These are phyloP conservation scores for Drosophila eugracilis DNA, from an alignment of 1,140 invertebrate genomes.

Conservation along the genomic window DNA sequence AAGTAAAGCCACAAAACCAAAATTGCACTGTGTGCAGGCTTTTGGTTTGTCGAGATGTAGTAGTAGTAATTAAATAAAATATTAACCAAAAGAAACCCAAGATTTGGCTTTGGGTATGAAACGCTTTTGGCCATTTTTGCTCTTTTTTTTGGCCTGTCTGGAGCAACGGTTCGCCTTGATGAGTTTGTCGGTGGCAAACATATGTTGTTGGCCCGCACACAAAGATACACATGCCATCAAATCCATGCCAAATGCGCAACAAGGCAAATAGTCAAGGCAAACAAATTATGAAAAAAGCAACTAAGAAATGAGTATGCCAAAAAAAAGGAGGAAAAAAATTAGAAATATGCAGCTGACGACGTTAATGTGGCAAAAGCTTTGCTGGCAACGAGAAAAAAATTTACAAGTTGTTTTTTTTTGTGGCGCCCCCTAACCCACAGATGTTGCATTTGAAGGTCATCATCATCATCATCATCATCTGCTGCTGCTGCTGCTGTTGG, in stretches of 20 bases:
- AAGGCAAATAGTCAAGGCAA: slow-evolving; percentile 67
- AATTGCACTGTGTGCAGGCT: not conserved
- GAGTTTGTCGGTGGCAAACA: slow-evolving; percentile 61
- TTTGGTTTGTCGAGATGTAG: slow-evolving; percentile 15
- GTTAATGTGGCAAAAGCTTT: slow-evolving; percentile 67
- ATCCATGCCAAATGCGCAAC: slow-evolving; percentile 58
- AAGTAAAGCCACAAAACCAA: slow-evolving; percentile 4
- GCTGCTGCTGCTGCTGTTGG: too few species aligned
- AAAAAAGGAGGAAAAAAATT: slow-evolving; percentile 40
- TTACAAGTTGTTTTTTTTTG: slow-evolving; percentile 17
- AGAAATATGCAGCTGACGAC: slow-evolving; percentile 50
- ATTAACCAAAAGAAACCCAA: slow-evolving; percentile 43
- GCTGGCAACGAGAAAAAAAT: slow-evolving; percentile 25
- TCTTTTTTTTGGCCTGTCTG: slow-evolving; percentile 1
- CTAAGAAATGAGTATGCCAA: slow-evolving; percentile 62
- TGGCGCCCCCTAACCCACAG: slow-evolving; percentile 7
- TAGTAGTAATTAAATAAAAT: slow-evolving; percentile 56
- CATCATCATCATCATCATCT: slow-evolving; percentile 9
- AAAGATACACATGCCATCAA: slow-evolving; percentile 31
- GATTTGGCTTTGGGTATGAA: not conserved
- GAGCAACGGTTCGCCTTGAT: slow-evolving; percentile 38
- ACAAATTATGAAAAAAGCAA: slow-evolving; percentile 65
- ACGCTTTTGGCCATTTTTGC: slow-evolving; percentile 4
- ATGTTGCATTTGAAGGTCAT: slow-evolving; percentile 47
- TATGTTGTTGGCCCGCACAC: slow-evolving; percentile 52